A percentile compares a stretch with the other conserved stretches of the same genome.
Conservation (phyloP, 2,797 vertebrate species). For the Bryconaethiops microstoma region DNA sequence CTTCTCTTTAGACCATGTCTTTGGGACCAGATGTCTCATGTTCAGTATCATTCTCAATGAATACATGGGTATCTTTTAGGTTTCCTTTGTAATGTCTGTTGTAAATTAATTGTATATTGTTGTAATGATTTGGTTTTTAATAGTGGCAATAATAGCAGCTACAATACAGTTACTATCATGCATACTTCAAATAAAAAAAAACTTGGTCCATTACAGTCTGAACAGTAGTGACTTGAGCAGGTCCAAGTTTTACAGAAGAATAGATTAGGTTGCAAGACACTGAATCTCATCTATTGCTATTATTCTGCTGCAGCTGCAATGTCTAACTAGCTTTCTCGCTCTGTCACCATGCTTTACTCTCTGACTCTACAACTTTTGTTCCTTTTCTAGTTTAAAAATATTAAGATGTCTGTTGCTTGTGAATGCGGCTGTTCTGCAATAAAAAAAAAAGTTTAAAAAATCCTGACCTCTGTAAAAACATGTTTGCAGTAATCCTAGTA, state of each 20-base stretch:
- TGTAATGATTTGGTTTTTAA: conserved; percentile 48
- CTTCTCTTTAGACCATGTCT: background rate
- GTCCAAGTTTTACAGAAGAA: background rate
- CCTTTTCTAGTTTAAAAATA: conserved; percentile 31
- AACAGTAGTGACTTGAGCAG: background rate
- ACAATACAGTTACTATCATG: background rate
- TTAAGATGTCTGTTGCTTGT: conserved; percentile 4
- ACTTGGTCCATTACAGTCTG: background rate
- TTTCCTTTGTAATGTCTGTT: conserved; percentile 34
- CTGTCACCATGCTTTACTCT: background rate
- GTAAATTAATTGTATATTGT: conserved; percentile 62
- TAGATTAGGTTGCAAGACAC: conserved; percentile 7
- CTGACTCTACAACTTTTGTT: background rate
- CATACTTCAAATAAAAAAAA: conserved; percentile 6
- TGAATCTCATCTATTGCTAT: background rate
- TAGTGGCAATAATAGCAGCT: conserved; percentile 33
- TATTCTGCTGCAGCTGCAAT: conserved; percentile 10
- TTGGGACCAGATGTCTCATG: conserved; percentile 8
- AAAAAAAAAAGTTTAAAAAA: background rate
- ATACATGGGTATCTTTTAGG: conserved; percentile 35
- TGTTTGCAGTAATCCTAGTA: background rate
- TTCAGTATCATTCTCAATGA: conserved; percentile 5
- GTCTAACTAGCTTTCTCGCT: conserved; percentile 4
- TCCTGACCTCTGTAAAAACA: background rate
- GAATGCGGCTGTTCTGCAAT: conserved; percentile 17